These are phyloP conservation scores for Ahaetulla prasina DNA, from an alignment of 2,113 vertebrate species.

Conservation along the genomic window DNA sequence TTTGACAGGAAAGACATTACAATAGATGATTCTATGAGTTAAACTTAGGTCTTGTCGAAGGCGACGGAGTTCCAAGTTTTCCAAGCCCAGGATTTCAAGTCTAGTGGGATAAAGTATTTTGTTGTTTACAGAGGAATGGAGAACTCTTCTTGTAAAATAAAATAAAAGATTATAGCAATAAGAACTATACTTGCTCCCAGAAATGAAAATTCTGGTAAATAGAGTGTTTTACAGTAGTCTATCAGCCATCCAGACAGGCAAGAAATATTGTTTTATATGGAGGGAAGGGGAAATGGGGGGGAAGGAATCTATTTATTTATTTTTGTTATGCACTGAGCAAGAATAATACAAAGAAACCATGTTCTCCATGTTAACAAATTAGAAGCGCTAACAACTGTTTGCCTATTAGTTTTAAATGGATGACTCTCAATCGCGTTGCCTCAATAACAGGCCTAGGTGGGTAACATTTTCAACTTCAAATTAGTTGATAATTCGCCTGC, in stretches of 20 bases:
- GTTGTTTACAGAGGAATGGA: too few species aligned
- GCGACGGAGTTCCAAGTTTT: too few species aligned
- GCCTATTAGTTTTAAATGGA: conserved; percentile 69
- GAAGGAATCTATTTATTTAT: conserved; percentile 45
- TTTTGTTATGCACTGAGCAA: conserved; percentile 35
- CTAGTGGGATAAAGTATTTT: too few species aligned
- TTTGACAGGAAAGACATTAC: too few species aligned
- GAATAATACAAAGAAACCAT: conserved; percentile 36
- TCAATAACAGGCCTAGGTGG: conserved; percentile 50
- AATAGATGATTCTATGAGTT: too few species aligned
- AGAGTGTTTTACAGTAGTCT: neutral
- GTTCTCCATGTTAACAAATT: conserved; percentile 29
- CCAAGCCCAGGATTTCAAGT: too few species aligned
- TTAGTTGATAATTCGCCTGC: conserved; percentile 46
- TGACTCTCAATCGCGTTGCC: conserved; percentile 64
- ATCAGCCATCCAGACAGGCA: conserved; percentile 2
- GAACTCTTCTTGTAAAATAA: too few species aligned
- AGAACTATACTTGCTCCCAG: neutral
- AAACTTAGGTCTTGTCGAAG: too few species aligned
- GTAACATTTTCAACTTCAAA: conserved; percentile 58
- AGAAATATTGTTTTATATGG: neutral
- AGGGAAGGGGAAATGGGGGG: neutral
- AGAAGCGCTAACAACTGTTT: conserved; percentile 53
- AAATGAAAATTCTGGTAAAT: neutral
- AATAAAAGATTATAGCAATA: neutral